Conservation (phyloP, 2,113 vertebrate genomes). For the Cettia cetti region DNA sequence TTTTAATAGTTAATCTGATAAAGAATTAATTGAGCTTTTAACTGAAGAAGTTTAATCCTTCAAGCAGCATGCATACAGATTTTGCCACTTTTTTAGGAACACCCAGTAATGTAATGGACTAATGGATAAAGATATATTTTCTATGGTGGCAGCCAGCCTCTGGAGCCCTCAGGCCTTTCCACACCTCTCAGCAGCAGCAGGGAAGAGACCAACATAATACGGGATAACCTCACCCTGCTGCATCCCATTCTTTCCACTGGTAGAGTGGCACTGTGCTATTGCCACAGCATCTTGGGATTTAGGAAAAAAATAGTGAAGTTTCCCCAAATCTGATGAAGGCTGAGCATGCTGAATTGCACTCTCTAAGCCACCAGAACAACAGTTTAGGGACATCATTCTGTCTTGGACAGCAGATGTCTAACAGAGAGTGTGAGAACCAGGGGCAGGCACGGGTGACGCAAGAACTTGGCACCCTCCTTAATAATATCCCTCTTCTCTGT, state of each 20-base stretch:
- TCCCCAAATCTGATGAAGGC: neutral
- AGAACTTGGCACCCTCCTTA: neutral
- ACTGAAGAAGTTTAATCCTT: neutral
- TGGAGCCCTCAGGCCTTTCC: neutral
- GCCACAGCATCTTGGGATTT: neutral
- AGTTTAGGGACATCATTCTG: neutral
- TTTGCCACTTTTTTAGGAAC: neutral
- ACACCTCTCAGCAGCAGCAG: neutral
- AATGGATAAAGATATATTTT: neutral
- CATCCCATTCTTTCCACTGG: neutral
- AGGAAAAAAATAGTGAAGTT: accelerated
- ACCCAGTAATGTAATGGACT: neutral
- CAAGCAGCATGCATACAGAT: neutral
- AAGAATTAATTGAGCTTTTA: conserved; percentile 25
- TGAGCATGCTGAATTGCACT: neutral
- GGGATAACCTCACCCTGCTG: neutral
- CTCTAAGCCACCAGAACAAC: neutral
- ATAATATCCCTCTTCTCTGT: neutral
- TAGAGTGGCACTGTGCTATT: neutral
- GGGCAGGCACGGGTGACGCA: accelerated
- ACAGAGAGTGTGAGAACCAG: neutral
- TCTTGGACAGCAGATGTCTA: neutral
- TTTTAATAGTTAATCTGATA: conserved; percentile 40
- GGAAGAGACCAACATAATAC: accelerated
- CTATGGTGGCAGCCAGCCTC: neutral